Conservation (phyloP, 2,113 vertebrate species). For the Lipotes vexillifer region DNA sequence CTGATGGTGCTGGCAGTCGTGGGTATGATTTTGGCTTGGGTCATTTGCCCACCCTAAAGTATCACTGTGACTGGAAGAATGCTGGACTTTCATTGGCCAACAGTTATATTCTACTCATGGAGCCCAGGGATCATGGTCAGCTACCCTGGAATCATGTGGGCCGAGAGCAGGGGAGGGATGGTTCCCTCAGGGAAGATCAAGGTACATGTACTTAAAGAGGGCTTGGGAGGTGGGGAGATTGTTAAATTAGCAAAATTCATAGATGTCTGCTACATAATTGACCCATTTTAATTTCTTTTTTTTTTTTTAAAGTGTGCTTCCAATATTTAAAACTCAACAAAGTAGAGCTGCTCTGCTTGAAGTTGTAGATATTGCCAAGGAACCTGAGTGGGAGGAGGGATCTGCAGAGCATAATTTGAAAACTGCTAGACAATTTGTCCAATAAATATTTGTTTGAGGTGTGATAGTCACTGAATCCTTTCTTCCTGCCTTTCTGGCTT, state of each 20-base stretch:
- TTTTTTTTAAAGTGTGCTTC: not conserved
- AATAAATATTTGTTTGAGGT: not conserved
- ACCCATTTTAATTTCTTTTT: not conserved
- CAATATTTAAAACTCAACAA: not conserved
- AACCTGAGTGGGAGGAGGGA: not conserved
- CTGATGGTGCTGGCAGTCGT: not conserved
- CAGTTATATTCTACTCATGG: not conserved
- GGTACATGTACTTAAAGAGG: not conserved
- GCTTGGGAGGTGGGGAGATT: not conserved
- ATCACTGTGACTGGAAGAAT: conserved; percentile 13
- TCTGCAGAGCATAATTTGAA: not conserved
- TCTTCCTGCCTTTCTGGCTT: not conserved
- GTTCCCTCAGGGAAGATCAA: not conserved
- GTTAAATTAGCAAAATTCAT: conserved; percentile 39
- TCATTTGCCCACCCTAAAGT: not conserved
- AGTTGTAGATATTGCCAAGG: not conserved
- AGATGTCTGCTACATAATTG: not conserved
- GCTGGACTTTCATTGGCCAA: not conserved
- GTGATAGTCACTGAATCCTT: not conserved
- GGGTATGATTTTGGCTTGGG: conserved; percentile 27
- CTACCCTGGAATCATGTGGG: not conserved
- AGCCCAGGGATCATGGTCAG: not conserved
- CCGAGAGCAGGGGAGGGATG: not conserved
- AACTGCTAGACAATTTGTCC: not conserved
- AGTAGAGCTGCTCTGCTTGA: not conserved